These are phyloP conservation scores for Laupala kohalensis DNA, from an alignment of 1,140 invertebrate species.

Conservation along the genomic window DNA sequence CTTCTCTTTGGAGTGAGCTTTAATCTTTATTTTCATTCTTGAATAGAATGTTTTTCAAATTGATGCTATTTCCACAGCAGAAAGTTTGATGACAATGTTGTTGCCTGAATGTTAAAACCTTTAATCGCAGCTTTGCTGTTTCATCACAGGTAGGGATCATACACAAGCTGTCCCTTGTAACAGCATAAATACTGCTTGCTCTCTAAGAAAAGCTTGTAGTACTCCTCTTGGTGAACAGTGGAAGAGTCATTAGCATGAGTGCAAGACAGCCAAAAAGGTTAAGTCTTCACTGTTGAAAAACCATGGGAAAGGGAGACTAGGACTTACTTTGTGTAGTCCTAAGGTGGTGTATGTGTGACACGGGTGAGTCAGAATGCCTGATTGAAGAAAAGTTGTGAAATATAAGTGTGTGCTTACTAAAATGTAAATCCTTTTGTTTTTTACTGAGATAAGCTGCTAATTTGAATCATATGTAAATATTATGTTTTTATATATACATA, in stretches of 20 bases:
- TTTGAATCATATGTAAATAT: constrained; percentile 16
- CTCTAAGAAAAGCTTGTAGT: no score
- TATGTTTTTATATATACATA: constrained; percentile 18
- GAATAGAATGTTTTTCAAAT: no score
- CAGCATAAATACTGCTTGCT: no score
- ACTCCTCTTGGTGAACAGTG: not conserved
- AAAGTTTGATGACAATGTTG: no score
- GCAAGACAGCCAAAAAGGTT: not conserved
- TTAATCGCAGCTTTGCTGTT: no score
- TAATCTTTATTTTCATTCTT: no score
- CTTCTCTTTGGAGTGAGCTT: no score
- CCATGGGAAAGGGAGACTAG: not conserved
- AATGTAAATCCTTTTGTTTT: constrained; percentile 14
- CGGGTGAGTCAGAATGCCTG: not conserved
- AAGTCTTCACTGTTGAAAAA: not conserved
- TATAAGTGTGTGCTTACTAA: constrained; percentile 15
- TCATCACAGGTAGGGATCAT: no score
- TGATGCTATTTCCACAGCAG: no score
- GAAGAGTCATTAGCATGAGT: not conserved
- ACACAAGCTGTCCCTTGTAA: no score
- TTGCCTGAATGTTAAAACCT: no score
- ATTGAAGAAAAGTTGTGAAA: constrained; percentile 3
- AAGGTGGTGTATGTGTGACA: not conserved
- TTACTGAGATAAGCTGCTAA: constrained; percentile 12
- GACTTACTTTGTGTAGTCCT: not conserved